These are phyloP conservation scores for Benitochromis conjunctus DNA, from an alignment of 2,113 vertebrate genomes.

Conservation along the genomic window DNA sequence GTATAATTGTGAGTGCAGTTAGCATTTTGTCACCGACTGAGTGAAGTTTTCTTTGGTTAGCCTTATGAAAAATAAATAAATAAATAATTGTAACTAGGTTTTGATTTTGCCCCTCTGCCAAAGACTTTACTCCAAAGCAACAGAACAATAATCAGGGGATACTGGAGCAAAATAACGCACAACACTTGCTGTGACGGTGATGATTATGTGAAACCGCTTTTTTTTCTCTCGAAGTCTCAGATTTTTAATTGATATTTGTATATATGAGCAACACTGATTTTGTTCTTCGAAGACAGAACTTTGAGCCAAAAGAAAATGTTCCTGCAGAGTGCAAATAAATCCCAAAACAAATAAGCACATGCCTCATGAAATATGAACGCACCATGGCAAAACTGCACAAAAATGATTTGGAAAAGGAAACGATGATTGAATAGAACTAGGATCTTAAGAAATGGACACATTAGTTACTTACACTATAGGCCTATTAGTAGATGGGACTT, in stretches of 20 bases:
- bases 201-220: not conserved
- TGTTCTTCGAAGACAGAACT: not conserved
- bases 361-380: constrained; percentile 35
- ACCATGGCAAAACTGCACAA: constrained; percentile 46
- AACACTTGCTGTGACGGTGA: not conserved
- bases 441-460: constrained; percentile 53
- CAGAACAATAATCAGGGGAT: not conserved
- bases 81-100: not conserved
- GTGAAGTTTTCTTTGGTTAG: not conserved
- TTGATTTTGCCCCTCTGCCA: not conserved
- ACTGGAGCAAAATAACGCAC: not conserved
- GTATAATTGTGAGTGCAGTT: not conserved
- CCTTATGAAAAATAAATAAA: not conserved
- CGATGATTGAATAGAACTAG: constrained; percentile 26
- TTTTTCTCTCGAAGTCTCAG: not conserved
- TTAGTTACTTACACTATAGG: constrained; percentile 94
- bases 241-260: not conserved
- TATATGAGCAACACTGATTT: constrained; percentile 41
- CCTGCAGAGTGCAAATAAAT: constrained; percentile 19
- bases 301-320: constrained; percentile 2
- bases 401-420: constrained; percentile 28
- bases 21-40: not conserved
- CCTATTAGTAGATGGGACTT: constrained; percentile 94
- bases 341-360: constrained; percentile 48
- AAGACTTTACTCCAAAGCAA: not conserved